Evolutionary conservation across 2,113 vertebrate species (phyloP).

Genomic region (Tor tambroides): DNA sequence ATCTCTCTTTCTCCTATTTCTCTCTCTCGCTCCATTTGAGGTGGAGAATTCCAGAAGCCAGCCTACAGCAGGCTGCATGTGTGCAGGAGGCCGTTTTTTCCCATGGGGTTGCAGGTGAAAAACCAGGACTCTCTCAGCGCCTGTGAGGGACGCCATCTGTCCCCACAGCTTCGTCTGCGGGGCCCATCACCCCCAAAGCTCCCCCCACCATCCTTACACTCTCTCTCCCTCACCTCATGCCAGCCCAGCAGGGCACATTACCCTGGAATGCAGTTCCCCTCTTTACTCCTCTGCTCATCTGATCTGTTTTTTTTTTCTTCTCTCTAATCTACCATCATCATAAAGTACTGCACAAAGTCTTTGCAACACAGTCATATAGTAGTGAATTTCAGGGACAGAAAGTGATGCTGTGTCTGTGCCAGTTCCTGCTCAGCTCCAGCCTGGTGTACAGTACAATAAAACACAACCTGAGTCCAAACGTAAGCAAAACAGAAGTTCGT

Average conservation of each 20-base stretch:
- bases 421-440: conserved; percentile 36
- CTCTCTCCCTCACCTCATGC: conserved; percentile 63
- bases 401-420: conserved; percentile 65
- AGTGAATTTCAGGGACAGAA: conserved; percentile 65
- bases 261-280: conserved; percentile 55
- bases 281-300: conserved; percentile 30
- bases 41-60: conserved; percentile 73
- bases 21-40: conserved; percentile 60
- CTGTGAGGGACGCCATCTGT: conserved; percentile 82
- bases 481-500: not conserved
- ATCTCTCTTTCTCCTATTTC: conserved; percentile 59
- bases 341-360: conserved; percentile 61
- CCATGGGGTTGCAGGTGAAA: conserved; percentile 83
- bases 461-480: not conserved
- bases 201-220: conserved; percentile 60
- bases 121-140: conserved; percentile 78
- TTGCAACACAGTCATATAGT: conserved; percentile 72
- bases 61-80: conserved; percentile 72
- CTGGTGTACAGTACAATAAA: conserved; percentile 53
- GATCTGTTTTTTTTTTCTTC: not conserved
- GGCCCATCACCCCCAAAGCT: conserved; percentile 58
- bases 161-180: conserved; percentile 73
- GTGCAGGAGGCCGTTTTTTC: conserved; percentile 75
- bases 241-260: conserved; percentile 67
- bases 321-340: conserved; percentile 74